phyloP scores from a whole-genome alignment of 2,113 vertebrate species.

The Gallinago paraguaiae region DNA sequence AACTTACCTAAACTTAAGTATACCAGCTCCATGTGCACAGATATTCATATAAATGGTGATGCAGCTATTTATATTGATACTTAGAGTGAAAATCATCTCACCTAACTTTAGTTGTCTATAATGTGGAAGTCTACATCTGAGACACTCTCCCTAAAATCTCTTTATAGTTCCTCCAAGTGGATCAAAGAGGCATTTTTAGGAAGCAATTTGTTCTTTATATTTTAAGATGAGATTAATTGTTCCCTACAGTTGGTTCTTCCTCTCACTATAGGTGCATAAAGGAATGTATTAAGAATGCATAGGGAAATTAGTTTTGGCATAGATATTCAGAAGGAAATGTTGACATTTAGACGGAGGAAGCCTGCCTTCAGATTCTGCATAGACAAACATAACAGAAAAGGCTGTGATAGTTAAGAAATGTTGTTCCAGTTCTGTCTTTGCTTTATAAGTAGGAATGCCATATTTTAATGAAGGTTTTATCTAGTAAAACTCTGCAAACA shows the following conservation, averaged over 20 bases:
- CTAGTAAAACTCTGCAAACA: background rate
- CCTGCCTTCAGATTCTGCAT: background rate
- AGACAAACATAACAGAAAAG: background rate
- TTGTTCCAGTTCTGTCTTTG: background rate
- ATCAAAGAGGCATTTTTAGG: conserved; percentile 19
- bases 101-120: background rate
- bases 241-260: background rate
- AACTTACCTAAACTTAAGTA: background rate
- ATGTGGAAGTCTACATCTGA: background rate
- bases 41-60: background rate
- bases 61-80: conserved; percentile 7
- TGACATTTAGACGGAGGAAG: background rate
- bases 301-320: conserved; percentile 35
- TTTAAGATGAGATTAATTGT: conserved; percentile 53
- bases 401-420: background rate
- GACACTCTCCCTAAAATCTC: background rate
- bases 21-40: background rate
- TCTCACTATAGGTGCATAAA: conserved; percentile 17
- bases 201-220: conserved; percentile 30
- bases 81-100: background rate
- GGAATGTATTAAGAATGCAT: conserved; percentile 11
- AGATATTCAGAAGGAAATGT: conserved; percentile 20
- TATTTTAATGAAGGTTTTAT: background rate
- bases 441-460: background rate
- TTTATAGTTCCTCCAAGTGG: conserved; percentile 24